These are phyloP conservation scores for Varanus komodoensis DNA, from an alignment of 2,113 vertebrate species.

Conservation along the genomic window DNA sequence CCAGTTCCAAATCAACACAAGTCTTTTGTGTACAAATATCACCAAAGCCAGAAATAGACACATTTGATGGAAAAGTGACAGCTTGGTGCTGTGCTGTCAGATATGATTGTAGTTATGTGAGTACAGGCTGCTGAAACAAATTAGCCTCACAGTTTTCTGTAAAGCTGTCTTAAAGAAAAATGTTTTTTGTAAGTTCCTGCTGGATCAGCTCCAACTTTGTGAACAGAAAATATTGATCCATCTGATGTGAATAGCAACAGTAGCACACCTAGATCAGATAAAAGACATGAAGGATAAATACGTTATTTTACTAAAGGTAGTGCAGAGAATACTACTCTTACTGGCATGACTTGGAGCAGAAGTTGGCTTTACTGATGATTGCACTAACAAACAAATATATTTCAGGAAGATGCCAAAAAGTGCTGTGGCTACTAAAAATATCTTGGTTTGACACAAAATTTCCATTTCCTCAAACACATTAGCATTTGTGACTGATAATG, in stretches of 20 bases:
- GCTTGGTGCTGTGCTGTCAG: neutral
- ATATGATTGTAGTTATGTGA: constrained; percentile 14
- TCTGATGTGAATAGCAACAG: neutral
- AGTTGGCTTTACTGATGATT: neutral
- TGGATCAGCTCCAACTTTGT: constrained; percentile 13
- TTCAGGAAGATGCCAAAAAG: constrained; percentile 35
- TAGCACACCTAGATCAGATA: neutral
- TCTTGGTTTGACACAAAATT: constrained; percentile 39
- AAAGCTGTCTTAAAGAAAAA: neutral
- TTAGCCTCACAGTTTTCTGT: neutral
- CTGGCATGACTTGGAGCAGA: neutral
- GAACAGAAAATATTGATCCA: constrained; percentile 8
- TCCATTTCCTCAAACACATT: constrained; percentile 56
- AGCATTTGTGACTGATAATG: constrained; percentile 65
- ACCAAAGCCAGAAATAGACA: neutral
- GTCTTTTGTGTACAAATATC: neutral
- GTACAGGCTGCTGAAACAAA: neutral
- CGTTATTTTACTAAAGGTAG: neutral
- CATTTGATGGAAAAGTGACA: constrained; percentile 1
- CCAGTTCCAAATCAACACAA: neutral
- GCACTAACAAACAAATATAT: constrained; percentile 25
- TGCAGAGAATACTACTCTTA: constrained; percentile 6
- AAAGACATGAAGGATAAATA: neutral
- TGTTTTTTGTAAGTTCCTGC: constrained; percentile 5
- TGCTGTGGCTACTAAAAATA: constrained; percentile 57